A percentile compares a stretch with the other conserved stretches of the same genome.
These are phyloP conservation scores for Porites evermanni DNA, from an alignment of 92 coral and sea anemone species.

Conservation along the genomic window DNA sequence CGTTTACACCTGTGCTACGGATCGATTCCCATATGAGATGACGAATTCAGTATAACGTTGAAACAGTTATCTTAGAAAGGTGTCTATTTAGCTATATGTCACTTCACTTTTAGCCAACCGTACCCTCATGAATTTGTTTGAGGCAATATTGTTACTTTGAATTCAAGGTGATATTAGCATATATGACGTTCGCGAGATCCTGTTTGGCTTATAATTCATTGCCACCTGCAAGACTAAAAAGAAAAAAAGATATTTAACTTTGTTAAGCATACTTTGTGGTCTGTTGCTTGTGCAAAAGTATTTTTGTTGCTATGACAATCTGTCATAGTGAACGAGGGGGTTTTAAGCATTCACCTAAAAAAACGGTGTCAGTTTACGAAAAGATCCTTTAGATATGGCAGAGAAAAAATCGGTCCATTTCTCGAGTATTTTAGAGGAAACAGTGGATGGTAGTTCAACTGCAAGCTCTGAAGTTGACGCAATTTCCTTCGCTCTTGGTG, in stretches of 20 bases:
- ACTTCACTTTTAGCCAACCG: too few relatives aligned
- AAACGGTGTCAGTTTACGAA: background rate
- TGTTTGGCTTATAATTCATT: background rate
- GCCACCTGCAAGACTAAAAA: slow-evolving; percentile 26
- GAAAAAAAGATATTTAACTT: background rate
- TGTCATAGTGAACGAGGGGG: background rate
- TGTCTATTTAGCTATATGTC: too few relatives aligned
- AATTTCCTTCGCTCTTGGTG: background rate
- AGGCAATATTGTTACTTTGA: too few relatives aligned
- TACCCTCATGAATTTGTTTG: too few relatives aligned
- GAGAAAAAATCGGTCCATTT: slow-evolving; percentile 32
- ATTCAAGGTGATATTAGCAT: too few relatives aligned
- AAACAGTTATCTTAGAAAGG: too few relatives aligned
- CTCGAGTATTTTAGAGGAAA: slow-evolving; percentile 23
- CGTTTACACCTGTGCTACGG: too few relatives aligned
- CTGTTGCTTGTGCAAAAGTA: background rate
- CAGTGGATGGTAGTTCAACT: background rate
- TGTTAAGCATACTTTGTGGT: background rate
- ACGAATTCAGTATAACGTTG: too few relatives aligned
- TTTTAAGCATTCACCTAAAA: background rate
- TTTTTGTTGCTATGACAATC: slow-evolving; percentile 15
- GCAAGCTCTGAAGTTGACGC: slow-evolving; percentile 1
- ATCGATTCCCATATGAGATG: too few relatives aligned
- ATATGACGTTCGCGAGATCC: background rate
- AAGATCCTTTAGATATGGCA: slow-evolving; percentile 6